Base-by-base conservation (phyloP, 2,797 vertebrate genomes). In the Hippocampus kuda region DNA sequence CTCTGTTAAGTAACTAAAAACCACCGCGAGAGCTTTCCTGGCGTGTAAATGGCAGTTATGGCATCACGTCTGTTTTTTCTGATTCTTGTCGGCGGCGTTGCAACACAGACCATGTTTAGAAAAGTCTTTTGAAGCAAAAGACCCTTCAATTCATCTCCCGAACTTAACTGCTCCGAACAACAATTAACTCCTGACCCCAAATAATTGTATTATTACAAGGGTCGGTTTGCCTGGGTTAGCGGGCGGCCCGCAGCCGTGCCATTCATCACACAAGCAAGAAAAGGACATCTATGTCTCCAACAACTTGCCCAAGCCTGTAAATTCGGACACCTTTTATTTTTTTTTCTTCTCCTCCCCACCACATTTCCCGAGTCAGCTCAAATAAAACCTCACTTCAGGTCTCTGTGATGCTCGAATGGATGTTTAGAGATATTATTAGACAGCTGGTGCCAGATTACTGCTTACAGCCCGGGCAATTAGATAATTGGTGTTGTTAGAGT, bases 401-500 rank as follows among this genome's bases (percentile, higher is more conserved):
- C 79, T 65, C 51, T 4, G 10, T 72, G 82, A 78, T 68, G 57
- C 65, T 71, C 7, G 73, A 79, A 68, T 73, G 77, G 81, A 79
- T 87, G 82, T 87, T 86, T 79, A 65, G 75, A 86, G 81, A 81
- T 76, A 27, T 81, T 80, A 87, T 90, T 86, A 83, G 84, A 77
- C 53, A 57, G 63, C 79, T 51, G 80, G 85, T 85, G 81, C 86
- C 82, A 69, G 85, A 81, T 88, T 86, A 84, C 81, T 73, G 75
- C 84, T 83, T 74, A 84, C 82, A 83, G 85, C 87, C 80, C 76
- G 74, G 76, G 85, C 85, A 89, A 90, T 91, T 90, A 88, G 82
- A 84, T 91, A 89, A 92, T 91, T 90, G 82, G 74, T 76, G 84
- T 84, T 83, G 85, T 91, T 91, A 88, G 84, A 81, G 79, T 71